A percentile compares a stretch with the other conserved stretches of the same genome.
phyloP scores from a whole-genome alignment of 2,113 vertebrate species.

The Misgurnus anguillicaudatus region DNA sequence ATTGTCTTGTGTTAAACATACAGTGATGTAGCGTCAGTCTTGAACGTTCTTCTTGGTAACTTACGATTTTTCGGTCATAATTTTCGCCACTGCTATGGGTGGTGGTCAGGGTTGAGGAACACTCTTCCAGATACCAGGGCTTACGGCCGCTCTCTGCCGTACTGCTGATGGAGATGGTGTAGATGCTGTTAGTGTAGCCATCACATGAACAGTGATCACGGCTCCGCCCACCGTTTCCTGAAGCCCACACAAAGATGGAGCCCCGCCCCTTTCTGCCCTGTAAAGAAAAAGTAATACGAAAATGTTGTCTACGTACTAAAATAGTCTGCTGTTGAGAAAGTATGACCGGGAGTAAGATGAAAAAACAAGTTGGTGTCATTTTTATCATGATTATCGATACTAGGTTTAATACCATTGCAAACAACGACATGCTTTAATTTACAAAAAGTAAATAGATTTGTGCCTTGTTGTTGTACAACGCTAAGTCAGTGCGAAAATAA shows the following conservation, averaged over 20 bases:
- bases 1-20: too few species aligned
- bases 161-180: conserved; percentile 98
- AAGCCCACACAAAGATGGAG: conserved; percentile 98
- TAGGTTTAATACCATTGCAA: too few species aligned
- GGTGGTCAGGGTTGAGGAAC: conserved; percentile 93
- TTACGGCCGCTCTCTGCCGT: conserved; percentile 97
- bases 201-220: conserved; percentile 98
- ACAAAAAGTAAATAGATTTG: too few species aligned
- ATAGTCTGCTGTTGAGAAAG: too few species aligned
- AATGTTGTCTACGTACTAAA: background rate
- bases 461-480: too few species aligned
- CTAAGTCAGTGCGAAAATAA: too few species aligned
- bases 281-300: conserved; percentile 40
- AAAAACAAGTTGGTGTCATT: too few species aligned
- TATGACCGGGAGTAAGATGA: too few species aligned
- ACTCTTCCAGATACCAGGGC: conserved; percentile 98
- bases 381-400: too few species aligned
- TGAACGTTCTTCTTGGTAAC: conserved; percentile 49
- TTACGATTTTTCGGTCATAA: conserved; percentile 97
- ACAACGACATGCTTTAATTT: too few species aligned
- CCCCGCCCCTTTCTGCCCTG: conserved; percentile 93
- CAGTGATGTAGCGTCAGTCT: too few species aligned
- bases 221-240: conserved; percentile 95
- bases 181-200: conserved; percentile 98
- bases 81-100: conserved; percentile 99